Conservation (phyloP, 2,888 invertebrate genomes). For the Parasteatoda lunata region DNA sequence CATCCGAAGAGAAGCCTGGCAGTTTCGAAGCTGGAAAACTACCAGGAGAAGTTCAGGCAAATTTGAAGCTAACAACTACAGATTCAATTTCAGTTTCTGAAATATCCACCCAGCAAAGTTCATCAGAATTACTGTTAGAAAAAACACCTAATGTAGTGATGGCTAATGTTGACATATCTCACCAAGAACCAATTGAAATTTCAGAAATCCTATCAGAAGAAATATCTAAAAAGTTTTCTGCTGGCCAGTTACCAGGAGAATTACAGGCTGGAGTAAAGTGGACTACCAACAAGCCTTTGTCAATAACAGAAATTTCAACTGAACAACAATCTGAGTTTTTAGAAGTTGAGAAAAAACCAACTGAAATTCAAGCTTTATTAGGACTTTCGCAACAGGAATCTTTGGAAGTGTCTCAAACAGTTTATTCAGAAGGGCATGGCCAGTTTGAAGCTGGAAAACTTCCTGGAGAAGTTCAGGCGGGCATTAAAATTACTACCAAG, state of each 20-base stretch:
- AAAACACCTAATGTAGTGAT: conserved; percentile 49
- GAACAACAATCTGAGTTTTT: conserved; percentile 43
- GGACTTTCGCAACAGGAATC: conserved; percentile 64
- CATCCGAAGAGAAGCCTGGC: conserved; percentile 60
- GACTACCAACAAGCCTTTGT: conserved; percentile 66
- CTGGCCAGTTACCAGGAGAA: conserved; percentile 73
- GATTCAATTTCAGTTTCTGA: conserved; percentile 65
- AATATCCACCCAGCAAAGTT: conserved; percentile 49
- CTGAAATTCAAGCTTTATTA: conserved; percentile 57
- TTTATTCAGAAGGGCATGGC: conserved; percentile 53
- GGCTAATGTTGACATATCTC: conserved; percentile 56
- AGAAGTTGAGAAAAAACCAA: conserved; percentile 58
- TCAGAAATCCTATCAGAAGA: conserved; percentile 55
- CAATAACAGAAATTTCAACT: conserved; percentile 58
- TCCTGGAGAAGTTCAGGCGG: conserved; percentile 77
- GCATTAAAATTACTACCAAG: conserved; percentile 72
- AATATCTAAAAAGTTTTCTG: conserved; percentile 62
- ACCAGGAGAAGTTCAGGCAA: conserved; percentile 68
- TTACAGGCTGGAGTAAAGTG: conserved; percentile 70
- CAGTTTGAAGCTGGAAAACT: conserved; percentile 65
- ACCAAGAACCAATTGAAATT: conserved; percentile 56
- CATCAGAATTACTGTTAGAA: conserved; percentile 37
- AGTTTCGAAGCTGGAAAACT: conserved; percentile 61
- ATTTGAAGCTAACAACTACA: conserved; percentile 46
- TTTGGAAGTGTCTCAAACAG: conserved; percentile 63